Percentiles rank a stretch among this genome's conserved stretches.
phyloP scores from a whole-genome alignment of 2,797 vertebrate species.

The Peromyscus attwateri region DNA sequence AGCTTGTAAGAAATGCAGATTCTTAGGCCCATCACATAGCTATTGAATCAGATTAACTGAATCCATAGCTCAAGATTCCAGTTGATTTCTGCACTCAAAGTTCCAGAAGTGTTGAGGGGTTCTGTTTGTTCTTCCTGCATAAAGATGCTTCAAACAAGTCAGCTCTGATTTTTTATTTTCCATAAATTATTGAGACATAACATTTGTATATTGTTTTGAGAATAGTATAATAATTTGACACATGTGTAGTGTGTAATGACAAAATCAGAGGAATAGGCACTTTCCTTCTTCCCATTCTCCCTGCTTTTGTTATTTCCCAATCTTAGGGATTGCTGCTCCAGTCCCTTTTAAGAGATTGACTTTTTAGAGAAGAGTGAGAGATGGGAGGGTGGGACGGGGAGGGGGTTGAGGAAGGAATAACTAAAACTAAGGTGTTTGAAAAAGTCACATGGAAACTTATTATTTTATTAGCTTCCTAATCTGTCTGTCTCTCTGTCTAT shows the following conservation, averaged over 20 bases:
- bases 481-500: background rate
- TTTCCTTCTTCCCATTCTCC: background rate
- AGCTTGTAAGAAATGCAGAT: background rate
- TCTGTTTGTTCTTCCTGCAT: background rate
- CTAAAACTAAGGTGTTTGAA: background rate
- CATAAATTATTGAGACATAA: background rate
- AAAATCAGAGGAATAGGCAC: background rate
- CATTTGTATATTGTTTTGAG: background rate
- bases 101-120: background rate
- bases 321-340: background rate
- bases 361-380: background rate
- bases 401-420: background rate
- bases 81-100: background rate
- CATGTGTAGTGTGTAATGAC: background rate
- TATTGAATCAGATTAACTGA: background rate
- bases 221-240: background rate
- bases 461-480: background rate
- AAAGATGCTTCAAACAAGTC: background rate
- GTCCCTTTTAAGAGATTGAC: background rate
- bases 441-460: background rate
- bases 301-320: background rate
- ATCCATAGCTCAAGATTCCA: background rate
- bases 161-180: background rate
- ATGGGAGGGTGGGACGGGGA: background rate
- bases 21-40: background rate